These are phyloP conservation scores for Notolepis coatsorum DNA, from an alignment of 2,797 vertebrate species.

Conservation along the genomic window DNA sequence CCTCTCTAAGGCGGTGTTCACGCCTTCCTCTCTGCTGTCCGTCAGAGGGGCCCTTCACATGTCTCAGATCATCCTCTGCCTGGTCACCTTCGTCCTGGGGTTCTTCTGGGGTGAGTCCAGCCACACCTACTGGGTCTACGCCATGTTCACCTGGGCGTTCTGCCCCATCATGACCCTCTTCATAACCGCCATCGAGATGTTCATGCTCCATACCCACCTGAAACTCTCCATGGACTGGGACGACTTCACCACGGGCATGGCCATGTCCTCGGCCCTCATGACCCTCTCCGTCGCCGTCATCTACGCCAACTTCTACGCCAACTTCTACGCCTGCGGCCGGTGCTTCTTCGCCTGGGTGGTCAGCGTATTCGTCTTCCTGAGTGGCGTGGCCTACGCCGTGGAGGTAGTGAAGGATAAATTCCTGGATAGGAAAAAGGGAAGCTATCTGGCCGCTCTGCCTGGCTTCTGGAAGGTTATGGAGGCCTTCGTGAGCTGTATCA, in stretches of 20 bases:
- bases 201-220: constrained; percentile 65
- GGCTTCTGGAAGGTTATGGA: constrained; percentile 87
- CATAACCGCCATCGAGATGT: constrained; percentile 83
- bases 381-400: constrained; percentile 69
- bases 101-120: constrained; percentile 54
- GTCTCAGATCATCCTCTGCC: constrained; percentile 58
- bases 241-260: constrained; percentile 85
- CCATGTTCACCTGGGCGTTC: constrained; percentile 88
- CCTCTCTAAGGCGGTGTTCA: constrained; percentile 54
- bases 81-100: constrained; percentile 62
- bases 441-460: constrained; percentile 81
- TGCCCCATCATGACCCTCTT: constrained; percentile 80
- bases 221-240: constrained; percentile 64
- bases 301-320: constrained; percentile 79
- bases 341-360: constrained; percentile 72
- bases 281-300: constrained; percentile 79
- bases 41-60: constrained; percentile 65
- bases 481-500: constrained; percentile 85
- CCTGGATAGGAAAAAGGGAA: constrained; percentile 67
- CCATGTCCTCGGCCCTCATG: constrained; percentile 85
- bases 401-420: constrained; percentile 81
- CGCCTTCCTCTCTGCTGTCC: constrained; percentile 46
- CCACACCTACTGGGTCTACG: constrained; percentile 77
- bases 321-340: constrained; percentile 67
- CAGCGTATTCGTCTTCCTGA: constrained; percentile 73